Percentiles rank a stretch among this genome's conserved stretches.
Conservation (phyloP, 2,797 vertebrate genomes). For the Pseudotriccus pelzelni region DNA sequence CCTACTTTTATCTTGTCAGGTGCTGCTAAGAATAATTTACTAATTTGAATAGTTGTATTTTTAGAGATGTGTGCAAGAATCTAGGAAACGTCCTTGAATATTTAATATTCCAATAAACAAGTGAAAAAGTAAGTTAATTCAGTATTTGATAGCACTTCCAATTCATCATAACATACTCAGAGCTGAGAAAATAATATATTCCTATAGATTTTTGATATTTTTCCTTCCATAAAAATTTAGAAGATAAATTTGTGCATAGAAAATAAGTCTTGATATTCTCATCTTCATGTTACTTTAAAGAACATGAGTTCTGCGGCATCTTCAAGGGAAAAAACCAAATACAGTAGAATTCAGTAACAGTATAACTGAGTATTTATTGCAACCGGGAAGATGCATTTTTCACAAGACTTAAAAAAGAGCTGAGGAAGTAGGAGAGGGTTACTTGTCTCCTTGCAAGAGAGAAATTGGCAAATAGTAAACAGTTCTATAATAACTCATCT, state of each 20-base stretch:
- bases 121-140: neutral
- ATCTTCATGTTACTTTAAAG: neutral
- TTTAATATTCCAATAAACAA: neutral
- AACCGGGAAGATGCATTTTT: neutral
- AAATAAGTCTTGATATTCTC: neutral
- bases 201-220: neutral
- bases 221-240: neutral
- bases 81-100: neutral
- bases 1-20: neutral
- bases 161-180: neutral
- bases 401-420: neutral
- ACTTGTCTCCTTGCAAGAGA: neutral
- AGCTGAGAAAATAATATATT: neutral
- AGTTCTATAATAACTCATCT: neutral
- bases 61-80: neutral
- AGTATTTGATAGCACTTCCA: neutral
- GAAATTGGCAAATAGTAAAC: neutral
- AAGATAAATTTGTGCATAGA: neutral
- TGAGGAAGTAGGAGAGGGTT: neutral
- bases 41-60: neutral
- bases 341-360: neutral
- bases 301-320: neutral
- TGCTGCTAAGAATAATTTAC: neutral
- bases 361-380: neutral
- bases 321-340: neutral